Conservation (phyloP, 2,888 invertebrate genomes). For the Pandemis cinnamomeana region DNA sequence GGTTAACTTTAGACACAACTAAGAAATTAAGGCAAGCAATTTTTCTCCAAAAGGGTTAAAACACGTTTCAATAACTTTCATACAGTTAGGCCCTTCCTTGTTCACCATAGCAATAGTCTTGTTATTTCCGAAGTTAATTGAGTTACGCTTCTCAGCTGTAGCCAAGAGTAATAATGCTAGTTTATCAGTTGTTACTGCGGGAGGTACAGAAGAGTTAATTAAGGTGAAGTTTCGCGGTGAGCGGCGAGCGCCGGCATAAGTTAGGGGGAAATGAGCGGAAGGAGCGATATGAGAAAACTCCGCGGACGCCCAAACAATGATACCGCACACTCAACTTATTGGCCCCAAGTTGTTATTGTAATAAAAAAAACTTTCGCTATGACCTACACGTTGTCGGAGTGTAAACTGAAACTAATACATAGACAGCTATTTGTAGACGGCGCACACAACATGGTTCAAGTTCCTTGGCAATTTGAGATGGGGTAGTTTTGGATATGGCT, state of each 20-base stretch:
- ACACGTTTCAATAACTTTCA: not conserved
- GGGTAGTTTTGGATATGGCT: not conserved
- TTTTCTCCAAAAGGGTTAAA: not conserved
- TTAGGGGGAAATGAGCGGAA: conserved; percentile 57
- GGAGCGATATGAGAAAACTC: conserved; percentile 74
- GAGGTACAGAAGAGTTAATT: conserved; percentile 70
- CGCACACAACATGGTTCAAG: not conserved
- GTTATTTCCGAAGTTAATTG: conserved; percentile 43
- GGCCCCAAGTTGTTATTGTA: conserved; percentile 63
- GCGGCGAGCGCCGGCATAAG: conserved; percentile 54
- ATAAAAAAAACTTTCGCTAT: conserved; percentile 49
- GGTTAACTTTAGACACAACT: too few relatives aligned
- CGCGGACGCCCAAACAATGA: conserved; percentile 55
- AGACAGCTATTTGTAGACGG: not conserved
- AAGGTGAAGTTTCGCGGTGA: conserved; percentile 67
- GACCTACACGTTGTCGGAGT: conserved; percentile 3
- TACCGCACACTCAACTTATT: conserved; percentile 61
- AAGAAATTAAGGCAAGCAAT: too few relatives aligned
- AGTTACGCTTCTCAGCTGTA: conserved; percentile 50
- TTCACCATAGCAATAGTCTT: conserved; percentile 22
- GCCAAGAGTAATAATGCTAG: conserved; percentile 60
- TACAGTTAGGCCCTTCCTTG: conserved; percentile 8
- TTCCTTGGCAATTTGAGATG: not conserved
- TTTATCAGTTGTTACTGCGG: conserved; percentile 60
- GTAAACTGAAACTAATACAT: not conserved